phyloP scores from a whole-genome alignment of 2,113 vertebrate genomes.

The Globicephala melas region DNA sequence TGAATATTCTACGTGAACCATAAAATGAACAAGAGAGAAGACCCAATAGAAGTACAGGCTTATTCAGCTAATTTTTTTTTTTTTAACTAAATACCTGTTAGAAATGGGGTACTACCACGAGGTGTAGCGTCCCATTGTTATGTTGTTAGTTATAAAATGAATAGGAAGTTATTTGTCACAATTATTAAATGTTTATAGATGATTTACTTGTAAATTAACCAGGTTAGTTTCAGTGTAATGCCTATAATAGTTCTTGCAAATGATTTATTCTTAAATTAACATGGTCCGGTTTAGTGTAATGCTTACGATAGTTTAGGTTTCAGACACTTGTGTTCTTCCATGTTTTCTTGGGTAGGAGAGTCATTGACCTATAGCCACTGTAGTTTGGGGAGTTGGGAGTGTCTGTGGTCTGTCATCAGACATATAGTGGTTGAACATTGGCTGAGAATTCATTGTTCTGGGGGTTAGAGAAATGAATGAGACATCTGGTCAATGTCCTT shows the following conservation, averaged over 20 bases:
- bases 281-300: background rate
- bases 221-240: background rate
- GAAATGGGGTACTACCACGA: background rate
- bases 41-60: background rate
- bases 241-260: background rate
- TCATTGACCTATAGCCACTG: background rate
- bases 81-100: background rate
- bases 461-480: background rate
- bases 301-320: background rate
- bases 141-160: conserved; percentile 23
- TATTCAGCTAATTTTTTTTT: background rate
- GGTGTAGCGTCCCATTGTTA: background rate
- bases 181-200: background rate
- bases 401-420: background rate
- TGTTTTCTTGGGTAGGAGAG: background rate
- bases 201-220: background rate
- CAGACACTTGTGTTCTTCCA: background rate
- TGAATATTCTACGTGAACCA: background rate
- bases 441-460: conserved; percentile 15
- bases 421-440: background rate
- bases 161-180: background rate
- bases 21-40: background rate
- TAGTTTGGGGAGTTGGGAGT: background rate
- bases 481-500: background rate
- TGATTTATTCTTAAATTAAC: conserved; percentile 25